These are phyloP conservation scores for Hexactinellida sp. DNA, from an alignment of 37 sponge, comb jelly and placozoan genomes.

Conservation along the genomic window DNA sequence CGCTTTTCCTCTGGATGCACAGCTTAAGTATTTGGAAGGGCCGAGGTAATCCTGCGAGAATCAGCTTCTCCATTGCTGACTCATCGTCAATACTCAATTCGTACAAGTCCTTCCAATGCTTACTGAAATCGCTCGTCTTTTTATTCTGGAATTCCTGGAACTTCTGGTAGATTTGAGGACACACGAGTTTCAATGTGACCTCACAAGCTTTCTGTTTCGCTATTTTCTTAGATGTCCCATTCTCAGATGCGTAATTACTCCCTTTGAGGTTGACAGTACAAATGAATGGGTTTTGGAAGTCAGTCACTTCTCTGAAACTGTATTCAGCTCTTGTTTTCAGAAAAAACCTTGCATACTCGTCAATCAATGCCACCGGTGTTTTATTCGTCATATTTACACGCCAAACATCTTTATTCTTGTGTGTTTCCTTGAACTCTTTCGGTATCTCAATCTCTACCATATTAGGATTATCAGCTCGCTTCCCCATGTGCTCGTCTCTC, in stretches of 20 bases:
- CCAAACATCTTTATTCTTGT: constrained; percentile 22
- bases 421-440: not conserved
- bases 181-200: not conserved
- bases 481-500: not conserved
- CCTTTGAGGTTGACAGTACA: constrained; percentile 21
- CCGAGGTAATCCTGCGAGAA: constrained; percentile 29
- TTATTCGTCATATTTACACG: constrained; percentile 28
- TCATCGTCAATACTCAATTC: constrained; percentile 30
- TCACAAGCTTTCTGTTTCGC: constrained; percentile 37
- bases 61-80: constrained; percentile 9
- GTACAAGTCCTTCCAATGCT: constrained; percentile 23
- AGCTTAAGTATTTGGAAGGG: constrained; percentile 36
- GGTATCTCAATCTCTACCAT: not conserved
- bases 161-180: not conserved
- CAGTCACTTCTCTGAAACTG: not conserved
- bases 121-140: not conserved
- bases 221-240: constrained; percentile 23
- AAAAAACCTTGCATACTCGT: constrained; percentile 30
- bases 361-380: constrained; percentile 24
- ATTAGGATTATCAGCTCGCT: not conserved
- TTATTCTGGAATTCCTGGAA: not conserved
- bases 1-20: constrained; percentile 22
- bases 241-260: constrained; percentile 24
- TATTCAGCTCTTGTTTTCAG: constrained; percentile 17
- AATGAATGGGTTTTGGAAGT: constrained; percentile 8